A percentile compares a stretch with the other conserved stretches of the same genome.
phyloP scores from a whole-genome alignment of 2,797 vertebrate genomes.

The Yasuhikotakia modesta region DNA sequence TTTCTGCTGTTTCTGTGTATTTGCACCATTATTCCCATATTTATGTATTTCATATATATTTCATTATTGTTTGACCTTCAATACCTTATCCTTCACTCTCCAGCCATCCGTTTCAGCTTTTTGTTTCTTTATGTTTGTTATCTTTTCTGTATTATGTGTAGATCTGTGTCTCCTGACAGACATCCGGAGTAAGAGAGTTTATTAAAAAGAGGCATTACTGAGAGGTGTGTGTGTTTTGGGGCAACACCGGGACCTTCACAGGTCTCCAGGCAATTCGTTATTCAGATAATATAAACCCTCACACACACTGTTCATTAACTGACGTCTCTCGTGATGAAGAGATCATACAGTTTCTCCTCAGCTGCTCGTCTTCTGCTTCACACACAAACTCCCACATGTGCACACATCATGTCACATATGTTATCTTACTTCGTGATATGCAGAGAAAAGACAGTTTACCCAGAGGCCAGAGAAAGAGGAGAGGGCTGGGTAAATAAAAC shows the following conservation, averaged over 20 bases:
- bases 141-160: neutral
- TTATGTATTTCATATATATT: neutral
- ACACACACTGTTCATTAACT: constrained; percentile 60
- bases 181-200: neutral
- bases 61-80: neutral
- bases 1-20: neutral
- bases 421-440: constrained; percentile 18
- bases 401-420: constrained; percentile 16
- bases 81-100: neutral
- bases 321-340: constrained; percentile 63
- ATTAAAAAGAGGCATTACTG: neutral
- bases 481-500: constrained; percentile 32
- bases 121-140: neutral
- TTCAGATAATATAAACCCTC: constrained; percentile 2
- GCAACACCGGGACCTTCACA: neutral
- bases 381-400: neutral
- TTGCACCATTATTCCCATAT: neutral
- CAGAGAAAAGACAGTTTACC: constrained; percentile 26
- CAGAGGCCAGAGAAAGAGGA: constrained; percentile 29
- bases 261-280: constrained; percentile 21
- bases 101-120: neutral
- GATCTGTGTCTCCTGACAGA: neutral
- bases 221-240: neutral
- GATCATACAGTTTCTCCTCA: constrained; percentile 53
- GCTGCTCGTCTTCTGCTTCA: constrained; percentile 26